These are phyloP conservation scores for Palythoa heliodiscus DNA, from an alignment of 92 coral and sea anemone species.

Conservation along the genomic window DNA sequence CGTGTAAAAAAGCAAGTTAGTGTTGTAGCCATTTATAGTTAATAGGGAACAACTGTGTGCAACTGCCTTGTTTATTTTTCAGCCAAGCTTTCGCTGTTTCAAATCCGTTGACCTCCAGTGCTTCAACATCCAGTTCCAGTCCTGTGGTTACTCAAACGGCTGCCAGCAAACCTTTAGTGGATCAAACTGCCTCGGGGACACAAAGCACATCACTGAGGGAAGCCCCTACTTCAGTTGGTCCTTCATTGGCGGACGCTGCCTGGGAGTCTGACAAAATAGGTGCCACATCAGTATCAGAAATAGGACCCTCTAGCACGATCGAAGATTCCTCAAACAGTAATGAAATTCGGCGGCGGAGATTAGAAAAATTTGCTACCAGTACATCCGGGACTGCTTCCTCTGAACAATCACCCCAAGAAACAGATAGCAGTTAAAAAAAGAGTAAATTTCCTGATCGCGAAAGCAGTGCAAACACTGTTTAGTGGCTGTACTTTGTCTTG, in stretches of 20 bases:
- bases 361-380: constrained; percentile 65
- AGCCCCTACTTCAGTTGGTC: not conserved
- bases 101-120: not conserved
- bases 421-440: constrained; percentile 9
- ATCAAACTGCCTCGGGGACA: not conserved
- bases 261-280: constrained; percentile 50
- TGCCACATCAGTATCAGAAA: constrained; percentile 34
- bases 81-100: not conserved
- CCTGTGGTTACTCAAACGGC: not conserved
- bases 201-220: not conserved
- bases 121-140: not conserved
- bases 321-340: constrained; percentile 57
- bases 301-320: constrained; percentile 44
- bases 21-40: too few relatives aligned
- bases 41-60: too few relatives aligned
- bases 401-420: constrained; percentile 37
- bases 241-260: constrained; percentile 2
- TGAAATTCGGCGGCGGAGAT: constrained; percentile 75
- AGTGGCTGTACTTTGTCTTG: too few relatives aligned
- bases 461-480: not conserved
- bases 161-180: not conserved
- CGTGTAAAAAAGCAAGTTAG: too few relatives aligned
- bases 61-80: not conserved
- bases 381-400: constrained; percentile 28
- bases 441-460: constrained; percentile 2